Percentiles rank a stretch among this genome's conserved stretches.
Evolutionary conservation across 1,140 invertebrate species (phyloP).

Genomic region (Macrosteles quadrilineatus): DNA sequence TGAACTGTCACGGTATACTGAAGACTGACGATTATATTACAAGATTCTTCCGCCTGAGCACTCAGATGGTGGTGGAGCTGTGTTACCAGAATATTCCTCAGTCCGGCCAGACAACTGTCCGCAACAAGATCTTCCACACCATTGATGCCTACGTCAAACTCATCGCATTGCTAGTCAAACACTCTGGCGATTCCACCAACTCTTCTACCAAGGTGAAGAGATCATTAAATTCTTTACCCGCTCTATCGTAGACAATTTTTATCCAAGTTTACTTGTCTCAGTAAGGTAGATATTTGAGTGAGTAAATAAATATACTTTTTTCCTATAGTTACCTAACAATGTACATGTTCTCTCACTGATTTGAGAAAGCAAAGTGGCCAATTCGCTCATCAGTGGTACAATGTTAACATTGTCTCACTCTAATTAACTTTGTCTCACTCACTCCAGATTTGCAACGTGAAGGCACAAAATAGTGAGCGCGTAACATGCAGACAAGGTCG

Average conservation of each 20-base stretch:
- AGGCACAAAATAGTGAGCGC: too few relatives aligned
- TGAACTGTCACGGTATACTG: slow-evolving; percentile 95
- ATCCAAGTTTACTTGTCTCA: slow-evolving; percentile 95
- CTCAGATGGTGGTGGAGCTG: slow-evolving; percentile 95
- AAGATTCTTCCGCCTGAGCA: slow-evolving; percentile 94
- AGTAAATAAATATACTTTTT: too few relatives aligned
- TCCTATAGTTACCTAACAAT: too few relatives aligned
- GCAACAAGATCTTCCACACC: slow-evolving; percentile 90
- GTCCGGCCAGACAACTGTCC: slow-evolving; percentile 59
- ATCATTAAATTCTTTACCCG: too few relatives aligned
- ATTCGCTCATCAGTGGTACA: too few relatives aligned
- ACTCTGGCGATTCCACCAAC: slow-evolving; percentile 85
- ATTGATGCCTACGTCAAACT: slow-evolving; percentile 94
- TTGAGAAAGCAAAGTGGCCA: too few relatives aligned
- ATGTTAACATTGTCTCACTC: too few relatives aligned
- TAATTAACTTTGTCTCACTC: too few relatives aligned
- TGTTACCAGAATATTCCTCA: slow-evolving; percentile 78
- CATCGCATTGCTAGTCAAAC: slow-evolving; percentile 94
- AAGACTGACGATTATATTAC: slow-evolving; percentile 98
- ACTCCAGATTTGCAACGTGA: too few relatives aligned
- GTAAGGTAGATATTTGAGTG: slow-evolving; percentile 83
- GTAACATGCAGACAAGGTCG: too few relatives aligned
- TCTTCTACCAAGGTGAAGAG: slow-evolving; percentile 80
- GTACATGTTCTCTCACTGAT: too few relatives aligned
- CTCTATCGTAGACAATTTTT: slow-evolving; percentile 47